Evolutionary conservation across 2,888 invertebrate genomes (phyloP), one percentile per base, ranked within the genome.

Genomic region (Autographa gamma): DNA sequence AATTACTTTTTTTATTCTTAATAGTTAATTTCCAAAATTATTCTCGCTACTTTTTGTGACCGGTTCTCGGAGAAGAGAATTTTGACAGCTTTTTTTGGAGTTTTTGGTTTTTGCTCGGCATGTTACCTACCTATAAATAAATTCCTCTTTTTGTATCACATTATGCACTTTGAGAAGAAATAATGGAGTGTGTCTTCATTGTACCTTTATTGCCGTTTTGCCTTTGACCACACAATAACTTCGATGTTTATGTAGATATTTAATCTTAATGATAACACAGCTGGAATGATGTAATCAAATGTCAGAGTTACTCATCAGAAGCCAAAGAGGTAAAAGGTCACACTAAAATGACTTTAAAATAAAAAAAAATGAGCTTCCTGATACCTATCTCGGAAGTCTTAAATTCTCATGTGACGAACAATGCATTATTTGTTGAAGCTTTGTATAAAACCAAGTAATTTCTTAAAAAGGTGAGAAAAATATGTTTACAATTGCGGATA

Each of bases 401-500:
- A n/a, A 32, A 25, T 48, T 43, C 7, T 54, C 58, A 14, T 41
- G 56, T 69, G 60, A 56, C 16, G 25, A 56, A 63, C 16, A 66
- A 18, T 60, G 60, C 66, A 56, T 25, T 64, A 56, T 19, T 11
- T 60, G 64, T 66, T 64, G 9, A 32, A 63, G 48, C 70, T 11
- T 54, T 64, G 31, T 77, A 71, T 19, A 71, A 70, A 43, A 41
- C 19, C 52, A 38, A 64, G 18, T 38, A n/a, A 11, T 54, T 66
- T 60, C 62, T 69, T 66, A 60, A 76, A 76, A 77, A 74, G 69
- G 74, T 73, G 64, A 69, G 58, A 74, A 74, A 83, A 82, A 84
- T 80, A 81, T 70, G 84, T 85, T 77, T 83, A 74, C 85, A 85
- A 85, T 85, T 78, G 65, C 63, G 32, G 59, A 71, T 66, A 68